These are phyloP conservation scores for Latrodectus hesperus DNA, from an alignment of 2,888 invertebrate species.

Conservation along the genomic window DNA sequence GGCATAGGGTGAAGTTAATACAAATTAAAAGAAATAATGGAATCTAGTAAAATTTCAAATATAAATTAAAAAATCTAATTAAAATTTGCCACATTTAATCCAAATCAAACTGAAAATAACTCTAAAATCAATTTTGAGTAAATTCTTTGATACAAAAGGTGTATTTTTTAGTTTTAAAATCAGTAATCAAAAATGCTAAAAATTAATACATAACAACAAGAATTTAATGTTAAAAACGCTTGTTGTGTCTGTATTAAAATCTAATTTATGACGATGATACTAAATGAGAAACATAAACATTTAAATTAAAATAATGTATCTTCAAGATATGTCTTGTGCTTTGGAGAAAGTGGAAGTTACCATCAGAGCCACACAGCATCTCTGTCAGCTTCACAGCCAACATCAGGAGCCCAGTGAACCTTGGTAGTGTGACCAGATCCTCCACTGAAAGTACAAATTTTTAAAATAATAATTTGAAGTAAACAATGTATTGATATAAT, in stretches of 20 bases:
- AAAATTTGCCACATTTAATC: not conserved
- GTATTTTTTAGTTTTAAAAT: too few relatives aligned
- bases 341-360: slow-evolving; percentile 56
- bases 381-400: slow-evolving; percentile 54
- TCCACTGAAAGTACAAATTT: slow-evolving; percentile 17
- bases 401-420: slow-evolving; percentile 64
- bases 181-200: too few relatives aligned
- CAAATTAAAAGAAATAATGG: not conserved
- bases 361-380: slow-evolving; percentile 68
- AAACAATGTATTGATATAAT: too few relatives aligned
- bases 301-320: not conserved
- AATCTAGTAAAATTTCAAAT: too few relatives aligned
- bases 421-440: slow-evolving; percentile 41
- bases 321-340: slow-evolving; percentile 33
- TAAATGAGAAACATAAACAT: not conserved
- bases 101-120: too few relatives aligned
- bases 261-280: not conserved
- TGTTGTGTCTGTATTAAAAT: not conserved
- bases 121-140: too few relatives aligned
- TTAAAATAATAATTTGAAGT: too few relatives aligned
- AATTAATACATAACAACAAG: too few relatives aligned
- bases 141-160: too few relatives aligned
- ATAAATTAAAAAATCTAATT: not conserved
- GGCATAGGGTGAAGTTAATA: slow-evolving; percentile 29
- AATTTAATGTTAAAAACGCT: too few relatives aligned